Evolutionary conservation across 1,140 invertebrate genomes (phyloP).

Genomic region (Phymastichus coffea): DNA sequence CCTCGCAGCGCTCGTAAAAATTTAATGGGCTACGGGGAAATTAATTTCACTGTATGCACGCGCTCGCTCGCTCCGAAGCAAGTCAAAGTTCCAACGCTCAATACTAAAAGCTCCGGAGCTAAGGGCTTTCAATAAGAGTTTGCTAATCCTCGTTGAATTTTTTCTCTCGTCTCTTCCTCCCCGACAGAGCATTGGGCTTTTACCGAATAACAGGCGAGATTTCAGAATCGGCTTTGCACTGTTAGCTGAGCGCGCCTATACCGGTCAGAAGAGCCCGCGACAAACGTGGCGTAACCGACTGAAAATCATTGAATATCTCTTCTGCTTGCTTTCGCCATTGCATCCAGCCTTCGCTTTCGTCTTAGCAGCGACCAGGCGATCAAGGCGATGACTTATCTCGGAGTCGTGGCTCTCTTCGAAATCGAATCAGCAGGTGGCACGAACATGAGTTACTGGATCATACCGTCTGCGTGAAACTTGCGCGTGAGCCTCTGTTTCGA

Average conservation of each 20-base stretch:
- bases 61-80: not conserved
- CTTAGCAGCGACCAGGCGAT: no score
- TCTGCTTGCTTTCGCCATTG: not conserved
- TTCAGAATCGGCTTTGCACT: not conserved
- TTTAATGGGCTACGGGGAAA: slow-evolving; percentile 23
- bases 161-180: not conserved
- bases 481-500: no score
- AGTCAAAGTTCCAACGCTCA: slow-evolving; percentile 16
- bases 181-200: not conserved
- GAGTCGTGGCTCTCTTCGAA: no score
- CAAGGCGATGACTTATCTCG: no score
- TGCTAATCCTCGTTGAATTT: slow-evolving; percentile 10
- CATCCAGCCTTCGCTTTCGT: not conserved
- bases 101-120: no score
- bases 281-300: slow-evolving; percentile 5
- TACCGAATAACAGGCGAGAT: no score
- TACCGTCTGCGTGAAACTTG: no score
- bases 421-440: no score
- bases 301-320: not conserved
- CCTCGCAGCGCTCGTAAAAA: slow-evolving; percentile 14
- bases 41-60: slow-evolving; percentile 16
- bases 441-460: no score
- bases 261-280: not conserved
- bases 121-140: slow-evolving; percentile 5
- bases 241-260: no score